Percentiles rank a stretch among this genome's conserved stretches.
These are phyloP conservation scores for Pterocles gutturalis DNA, from an alignment of 2,113 vertebrate species.

Conservation along the genomic window DNA sequence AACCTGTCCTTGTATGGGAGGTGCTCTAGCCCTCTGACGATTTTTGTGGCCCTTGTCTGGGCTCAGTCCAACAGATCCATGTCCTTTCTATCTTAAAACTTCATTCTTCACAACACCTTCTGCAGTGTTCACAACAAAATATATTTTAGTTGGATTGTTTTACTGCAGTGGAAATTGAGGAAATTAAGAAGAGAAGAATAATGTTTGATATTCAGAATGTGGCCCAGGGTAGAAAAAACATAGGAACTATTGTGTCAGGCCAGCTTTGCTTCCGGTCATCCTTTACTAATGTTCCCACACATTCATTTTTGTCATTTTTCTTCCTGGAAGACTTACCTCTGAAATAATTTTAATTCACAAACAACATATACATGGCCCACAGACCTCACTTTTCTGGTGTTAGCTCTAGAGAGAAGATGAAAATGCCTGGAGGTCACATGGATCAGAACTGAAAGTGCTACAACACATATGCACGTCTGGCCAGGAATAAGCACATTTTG, in stretches of 20 bases:
- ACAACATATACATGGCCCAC: rapidly evolving
- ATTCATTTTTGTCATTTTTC: background rate
- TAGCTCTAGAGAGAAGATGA: background rate
- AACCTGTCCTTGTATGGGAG: too few relatives aligned
- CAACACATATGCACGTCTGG: background rate
- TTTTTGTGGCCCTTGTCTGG: too few relatives aligned
- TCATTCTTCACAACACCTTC: background rate
- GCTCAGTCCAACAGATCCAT: too few relatives aligned
- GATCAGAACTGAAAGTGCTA: background rate
- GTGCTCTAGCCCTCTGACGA: too few relatives aligned
- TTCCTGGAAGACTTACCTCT: background rate
- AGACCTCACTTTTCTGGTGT: background rate
- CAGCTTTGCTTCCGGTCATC: background rate
- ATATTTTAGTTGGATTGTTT: background rate
- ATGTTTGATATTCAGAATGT: background rate
- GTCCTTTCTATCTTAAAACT: background rate
- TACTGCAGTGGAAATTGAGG: background rate
- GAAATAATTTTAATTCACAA: background rate
- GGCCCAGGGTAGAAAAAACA: background rate
- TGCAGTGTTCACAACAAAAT: background rate
- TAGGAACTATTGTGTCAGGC: background rate
- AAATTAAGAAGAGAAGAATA: background rate
- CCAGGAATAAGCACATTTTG: background rate
- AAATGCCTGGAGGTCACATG: background rate
- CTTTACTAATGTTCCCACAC: background rate